Evolutionary conservation across 2,888 invertebrate species (phyloP), one percentile per base, ranked within the genome.

Genomic region (Trimorus sp.): DNA sequence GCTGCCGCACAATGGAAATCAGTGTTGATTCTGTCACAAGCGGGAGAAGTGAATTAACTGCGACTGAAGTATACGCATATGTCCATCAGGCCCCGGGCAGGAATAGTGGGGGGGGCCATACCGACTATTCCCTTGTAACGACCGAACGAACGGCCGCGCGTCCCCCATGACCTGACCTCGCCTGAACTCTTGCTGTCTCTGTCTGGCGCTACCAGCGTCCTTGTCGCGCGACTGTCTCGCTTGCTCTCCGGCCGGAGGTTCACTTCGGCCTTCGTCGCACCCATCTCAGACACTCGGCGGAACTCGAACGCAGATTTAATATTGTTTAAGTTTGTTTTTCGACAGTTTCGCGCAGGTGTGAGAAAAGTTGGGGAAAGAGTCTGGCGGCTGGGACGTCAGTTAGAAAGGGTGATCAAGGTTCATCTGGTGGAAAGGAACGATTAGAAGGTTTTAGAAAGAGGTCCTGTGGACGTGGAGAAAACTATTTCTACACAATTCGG

Each of bases 81-180:
- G 84, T 84, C 80, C 84, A 82, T 83, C 82, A 84, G 77, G 73
- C 82, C 51, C 74, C 37, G 77, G 62, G 82, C 81, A 79, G 71
- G 76, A 79, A 84, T 85, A 76, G 65, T 76, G 81, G 84, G 80
- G 83, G 84, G 84, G 83, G 83, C 81, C 68, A 59, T 79, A 75
- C 73, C 75, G 65, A 85, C 85, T 84, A 79, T 71, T 85, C 84
- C 86, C 87, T 88, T 87, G 85, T 87, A 88, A 87, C 87, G 88
- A 88, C 87, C 88, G 83, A 85, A 79, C 87, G 79, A 66, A 70
- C 70, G 69, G 84, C 53, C 84, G 85, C 86, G 83, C 88, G 88
- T 89, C 89, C 89, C 90, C 88, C 89, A 89, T 91, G 91, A 91
- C 91, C 91, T 91, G 91, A 91, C 91, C 91, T 90, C 91, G 89